These are phyloP conservation scores for Heliconius aoede DNA, from an alignment of 2,888 invertebrate species.

Conservation along the genomic window DNA sequence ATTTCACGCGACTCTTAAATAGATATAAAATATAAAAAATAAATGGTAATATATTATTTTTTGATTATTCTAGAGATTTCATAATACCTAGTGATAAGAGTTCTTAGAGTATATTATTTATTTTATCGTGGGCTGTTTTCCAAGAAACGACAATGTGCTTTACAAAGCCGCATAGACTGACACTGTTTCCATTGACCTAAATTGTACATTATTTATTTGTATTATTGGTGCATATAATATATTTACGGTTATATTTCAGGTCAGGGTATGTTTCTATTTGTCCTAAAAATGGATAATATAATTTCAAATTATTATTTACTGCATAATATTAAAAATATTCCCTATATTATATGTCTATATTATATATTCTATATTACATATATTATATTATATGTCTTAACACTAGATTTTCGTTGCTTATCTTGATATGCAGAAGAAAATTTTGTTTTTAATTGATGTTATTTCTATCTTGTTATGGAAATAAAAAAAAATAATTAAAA, in stretches of 20 bases:
- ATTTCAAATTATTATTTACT: not conserved
- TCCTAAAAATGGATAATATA: no score
- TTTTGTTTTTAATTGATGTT: no score
- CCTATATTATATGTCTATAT: no score
- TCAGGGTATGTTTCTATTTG: not conserved
- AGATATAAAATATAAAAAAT: not conserved
- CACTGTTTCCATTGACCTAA: conserved; percentile 37
- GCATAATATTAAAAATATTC: not conserved
- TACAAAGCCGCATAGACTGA: conserved; percentile 39
- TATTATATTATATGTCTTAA: no score
- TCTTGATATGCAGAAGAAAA: no score
- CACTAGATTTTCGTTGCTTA: no score
- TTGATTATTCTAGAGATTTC: not conserved
- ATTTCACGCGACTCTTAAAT: not conserved
- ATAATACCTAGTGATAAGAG: conserved; percentile 6
- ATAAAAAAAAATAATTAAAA: no score
- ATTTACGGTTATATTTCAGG: not conserved
- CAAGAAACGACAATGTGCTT: conserved; percentile 40
- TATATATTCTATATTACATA: no score
- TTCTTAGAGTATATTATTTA: conserved; percentile 20
- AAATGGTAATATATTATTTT: not conserved
- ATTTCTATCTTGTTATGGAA: no score
- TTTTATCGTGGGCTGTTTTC: conserved; percentile 40
- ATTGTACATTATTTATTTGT: conserved; percentile 6
- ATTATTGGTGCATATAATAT: not conserved